Conservation (phyloP, 2,888 invertebrate species). For the Nudaria mundana region DNA sequence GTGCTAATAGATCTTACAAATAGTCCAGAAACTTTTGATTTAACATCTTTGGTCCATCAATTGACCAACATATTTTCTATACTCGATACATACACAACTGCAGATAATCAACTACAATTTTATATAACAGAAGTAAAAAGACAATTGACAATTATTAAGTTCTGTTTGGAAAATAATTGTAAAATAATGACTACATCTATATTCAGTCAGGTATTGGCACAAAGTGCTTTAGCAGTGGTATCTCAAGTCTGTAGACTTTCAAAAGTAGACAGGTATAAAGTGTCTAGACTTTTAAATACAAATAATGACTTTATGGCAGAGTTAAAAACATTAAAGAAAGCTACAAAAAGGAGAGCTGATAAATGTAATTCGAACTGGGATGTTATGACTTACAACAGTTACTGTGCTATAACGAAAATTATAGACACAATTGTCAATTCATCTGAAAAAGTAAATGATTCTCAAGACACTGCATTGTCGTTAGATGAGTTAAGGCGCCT, state of each 20-base stretch:
- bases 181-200: slow-evolving; percentile 76
- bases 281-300: slow-evolving; percentile 67
- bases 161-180: slow-evolving; percentile 74
- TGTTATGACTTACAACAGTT: slow-evolving; percentile 73
- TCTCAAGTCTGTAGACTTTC: slow-evolving; percentile 75
- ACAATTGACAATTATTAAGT: slow-evolving; percentile 72
- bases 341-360: slow-evolving; percentile 36
- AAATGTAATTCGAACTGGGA: slow-evolving; percentile 60
- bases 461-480: slow-evolving; percentile 59
- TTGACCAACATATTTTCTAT: slow-evolving; percentile 73
- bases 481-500: slow-evolving; percentile 73
- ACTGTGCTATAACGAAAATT: slow-evolving; percentile 73
- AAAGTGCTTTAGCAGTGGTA: slow-evolving; percentile 74
- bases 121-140: slow-evolving; percentile 75
- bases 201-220: slow-evolving; percentile 67
- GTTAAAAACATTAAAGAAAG: slow-evolving; percentile 49
- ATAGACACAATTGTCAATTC: slow-evolving; percentile 72
- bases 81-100: slow-evolving; percentile 65
- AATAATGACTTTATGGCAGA: slow-evolving; percentile 71
- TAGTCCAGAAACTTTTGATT: slow-evolving; percentile 69
- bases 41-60: slow-evolving; percentile 68
- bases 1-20: slow-evolving; percentile 74
- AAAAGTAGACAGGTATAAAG: slow-evolving; percentile 74
- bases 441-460: slow-evolving; percentile 51
- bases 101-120: slow-evolving; percentile 68